Base-by-base conservation (phyloP, 2,888 invertebrate genomes). In the Aleiodes testaceus region DNA sequence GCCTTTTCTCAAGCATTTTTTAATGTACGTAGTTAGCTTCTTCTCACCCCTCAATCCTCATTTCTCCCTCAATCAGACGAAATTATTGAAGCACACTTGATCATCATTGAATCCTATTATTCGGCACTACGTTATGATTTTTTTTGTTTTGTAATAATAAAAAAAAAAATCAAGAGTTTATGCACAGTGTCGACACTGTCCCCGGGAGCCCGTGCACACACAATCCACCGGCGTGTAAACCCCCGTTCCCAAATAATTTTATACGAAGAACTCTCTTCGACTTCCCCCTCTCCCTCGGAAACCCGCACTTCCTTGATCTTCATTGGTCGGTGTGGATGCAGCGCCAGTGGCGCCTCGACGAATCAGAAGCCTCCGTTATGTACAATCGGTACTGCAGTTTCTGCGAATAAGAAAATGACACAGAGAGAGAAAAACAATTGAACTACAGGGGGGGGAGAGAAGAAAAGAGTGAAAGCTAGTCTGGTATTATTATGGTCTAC, bases 1-100 rank as follows among this genome's bases (percentile, higher is more conserved):
- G 4, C 50, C 61, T 22, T 61, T 36, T 69, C n/a, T 18, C 50
- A 42, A 63, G 30, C 69, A 69, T 69, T 26, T 69, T 42, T 12
- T 59, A 69, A 20, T 36, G 61, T 36, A 50, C 1, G 18, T 63
- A 20, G 4, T 5, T 5, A 5, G 5, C 26, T 69, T 44, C 9
- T 36, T 7, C 36, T 36, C 36, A 3, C 36, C 61, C 22, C 16
- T 49, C n/a, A 69, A 44, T 63, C 50, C 61, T 36, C 69, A 45
- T 50, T 68, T 49, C 9, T 49, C 16, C 61, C 68, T 61, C n/a
- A 49, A 22, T 49, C 47, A 30, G 14, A 59, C 59, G 22, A 55
- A 30, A 55, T 55, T 55, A 30, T 55, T 55, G 5, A 26, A 26
- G 5, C 5, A 4, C 26, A 26, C 11, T 6, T 36, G 2, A 36